Percentiles rank a stretch among this genome's conserved stretches.
phyloP scores from a whole-genome alignment of 2,113 vertebrate species.

The Neogale vison region DNA sequence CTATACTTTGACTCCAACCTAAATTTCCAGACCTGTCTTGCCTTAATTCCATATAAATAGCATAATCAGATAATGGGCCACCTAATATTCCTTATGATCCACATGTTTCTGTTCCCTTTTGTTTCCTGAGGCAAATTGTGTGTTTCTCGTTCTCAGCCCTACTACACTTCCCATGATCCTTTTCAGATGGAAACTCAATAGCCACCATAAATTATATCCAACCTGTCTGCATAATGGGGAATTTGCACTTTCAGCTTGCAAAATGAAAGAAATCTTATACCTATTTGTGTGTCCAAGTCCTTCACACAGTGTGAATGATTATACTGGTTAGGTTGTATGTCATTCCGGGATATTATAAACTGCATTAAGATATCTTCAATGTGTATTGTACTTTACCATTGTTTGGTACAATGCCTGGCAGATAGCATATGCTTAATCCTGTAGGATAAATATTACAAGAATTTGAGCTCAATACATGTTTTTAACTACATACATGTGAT shows the following conservation, averaged over 20 bases:
- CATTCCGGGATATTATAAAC: not conserved
- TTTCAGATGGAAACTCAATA: not conserved
- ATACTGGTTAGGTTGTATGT: not conserved
- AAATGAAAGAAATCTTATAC: not conserved
- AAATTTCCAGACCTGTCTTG: not conserved
- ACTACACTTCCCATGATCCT: not conserved
- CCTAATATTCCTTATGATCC: not conserved
- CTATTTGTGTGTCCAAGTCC: not conserved
- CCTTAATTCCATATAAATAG: not conserved
- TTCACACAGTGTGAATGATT: not conserved
- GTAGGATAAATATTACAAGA: not conserved
- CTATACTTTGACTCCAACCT: rapidly evolving
- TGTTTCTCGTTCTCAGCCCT: not conserved
- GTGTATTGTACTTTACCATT: not conserved
- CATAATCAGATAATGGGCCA: not conserved
- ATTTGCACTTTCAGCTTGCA: not conserved
- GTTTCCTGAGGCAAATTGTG: not conserved
- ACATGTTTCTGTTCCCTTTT: not conserved
- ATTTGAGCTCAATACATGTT: not conserved
- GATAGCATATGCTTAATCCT: not conserved
- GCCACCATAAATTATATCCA: not conserved
- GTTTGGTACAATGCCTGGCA: not conserved
- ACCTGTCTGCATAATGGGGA: not conserved
- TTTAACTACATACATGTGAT: not conserved
- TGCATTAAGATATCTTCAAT: not conserved